phyloP scores from a whole-genome alignment of 2,113 vertebrate species.

The Tauraco erythrolophus region DNA sequence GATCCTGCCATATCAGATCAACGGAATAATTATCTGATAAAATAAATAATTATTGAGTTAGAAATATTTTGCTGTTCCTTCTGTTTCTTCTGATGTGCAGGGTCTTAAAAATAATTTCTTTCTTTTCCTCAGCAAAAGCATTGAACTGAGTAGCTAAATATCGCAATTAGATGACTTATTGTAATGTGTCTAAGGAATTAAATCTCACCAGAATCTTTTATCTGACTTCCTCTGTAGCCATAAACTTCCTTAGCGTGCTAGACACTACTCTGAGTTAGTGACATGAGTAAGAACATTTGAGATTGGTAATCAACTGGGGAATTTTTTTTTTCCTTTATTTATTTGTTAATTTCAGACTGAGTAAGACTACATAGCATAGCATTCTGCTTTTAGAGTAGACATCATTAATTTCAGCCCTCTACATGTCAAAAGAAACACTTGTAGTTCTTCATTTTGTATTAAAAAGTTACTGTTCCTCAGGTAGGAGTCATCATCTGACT shows the following conservation, averaged over 20 bases:
- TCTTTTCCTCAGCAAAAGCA: accelerated
- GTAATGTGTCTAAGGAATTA: not conserved
- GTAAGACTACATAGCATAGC: not conserved
- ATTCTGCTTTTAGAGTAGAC: not conserved
- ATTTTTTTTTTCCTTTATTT: not conserved
- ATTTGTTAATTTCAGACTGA: not conserved
- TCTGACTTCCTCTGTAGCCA: not conserved
- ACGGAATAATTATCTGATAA: not conserved
- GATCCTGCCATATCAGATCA: not conserved
- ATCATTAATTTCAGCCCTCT: not conserved
- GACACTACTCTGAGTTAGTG: not conserved
- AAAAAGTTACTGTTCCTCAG: not conserved
- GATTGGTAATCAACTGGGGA: not conserved
- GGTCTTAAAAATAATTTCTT: not conserved
- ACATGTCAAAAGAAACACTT: not conserved
- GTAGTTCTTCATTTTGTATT: not conserved
- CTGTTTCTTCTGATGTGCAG: not conserved
- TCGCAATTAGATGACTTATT: not conserved
- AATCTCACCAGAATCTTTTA: not conserved
- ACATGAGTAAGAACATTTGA: not conserved
- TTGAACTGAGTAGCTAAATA: not conserved
- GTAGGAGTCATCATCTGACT: not conserved
- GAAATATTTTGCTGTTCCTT: not conserved
- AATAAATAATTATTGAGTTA: not conserved
- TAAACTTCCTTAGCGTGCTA: not conserved